phyloP scores from a whole-genome alignment of 2,113 vertebrate species.

The Heterocephalus glaber region DNA sequence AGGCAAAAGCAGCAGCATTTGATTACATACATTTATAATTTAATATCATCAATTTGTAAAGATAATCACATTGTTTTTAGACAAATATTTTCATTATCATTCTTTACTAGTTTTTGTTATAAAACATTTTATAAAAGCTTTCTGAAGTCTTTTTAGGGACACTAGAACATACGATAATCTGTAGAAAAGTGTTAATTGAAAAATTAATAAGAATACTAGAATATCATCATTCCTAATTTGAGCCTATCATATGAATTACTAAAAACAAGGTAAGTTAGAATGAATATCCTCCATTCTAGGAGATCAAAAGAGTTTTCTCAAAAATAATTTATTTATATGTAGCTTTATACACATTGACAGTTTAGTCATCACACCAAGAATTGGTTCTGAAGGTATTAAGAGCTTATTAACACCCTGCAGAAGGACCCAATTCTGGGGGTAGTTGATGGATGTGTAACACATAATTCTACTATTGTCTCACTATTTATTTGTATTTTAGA shows the following conservation, averaged over 20 bases:
- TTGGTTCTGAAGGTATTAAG: constrained; percentile 37
- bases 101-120: constrained; percentile 29
- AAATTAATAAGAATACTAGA: constrained; percentile 46
- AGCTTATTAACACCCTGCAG: constrained; percentile 44
- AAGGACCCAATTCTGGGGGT: neutral
- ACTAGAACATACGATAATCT: constrained; percentile 15
- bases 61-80: constrained; percentile 1
- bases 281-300: neutral
- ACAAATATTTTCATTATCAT: constrained; percentile 43
- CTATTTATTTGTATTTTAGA: constrained; percentile 40
- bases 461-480: neutral
- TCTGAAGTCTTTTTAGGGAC: constrained; percentile 18
- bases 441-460: neutral
- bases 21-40: constrained; percentile 15
- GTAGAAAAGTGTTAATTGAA: constrained; percentile 51
- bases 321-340: constrained; percentile 28
- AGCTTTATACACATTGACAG: constrained; percentile 19
- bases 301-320: constrained; percentile 11
- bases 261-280: constrained; percentile 50
- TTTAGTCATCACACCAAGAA: constrained; percentile 4
- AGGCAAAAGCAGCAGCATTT: neutral
- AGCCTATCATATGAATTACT: constrained; percentile 33
- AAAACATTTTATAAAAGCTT: constrained; percentile 3
- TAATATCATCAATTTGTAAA: neutral
- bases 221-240: constrained; percentile 33